Conservation (phyloP, 1,140 invertebrate species). For the Gryllus bimaculatus region DNA sequence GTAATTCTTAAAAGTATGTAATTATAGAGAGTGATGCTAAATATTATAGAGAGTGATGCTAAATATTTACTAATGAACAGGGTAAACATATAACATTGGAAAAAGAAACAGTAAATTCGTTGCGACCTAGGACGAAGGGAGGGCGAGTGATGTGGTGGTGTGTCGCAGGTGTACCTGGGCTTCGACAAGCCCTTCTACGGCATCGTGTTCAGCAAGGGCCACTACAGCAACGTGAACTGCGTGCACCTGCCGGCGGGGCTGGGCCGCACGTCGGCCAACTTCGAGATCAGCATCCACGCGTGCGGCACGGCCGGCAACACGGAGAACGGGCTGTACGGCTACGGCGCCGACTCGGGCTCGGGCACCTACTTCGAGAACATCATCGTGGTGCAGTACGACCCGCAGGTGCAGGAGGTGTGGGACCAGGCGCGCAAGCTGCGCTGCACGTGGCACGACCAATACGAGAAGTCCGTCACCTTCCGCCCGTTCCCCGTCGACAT, state of each 20-base stretch:
- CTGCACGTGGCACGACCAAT: conserved; percentile 93
- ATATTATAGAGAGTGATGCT: no score
- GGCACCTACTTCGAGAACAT: conserved; percentile 93
- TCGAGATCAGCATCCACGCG: conserved; percentile 81
- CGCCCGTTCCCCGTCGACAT: conserved; percentile 91
- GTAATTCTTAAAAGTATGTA: no score
- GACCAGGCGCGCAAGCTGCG: conserved; percentile 85
- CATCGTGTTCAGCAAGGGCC: conserved; percentile 86
- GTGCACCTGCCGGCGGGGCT: conserved; percentile 81
- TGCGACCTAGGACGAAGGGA: no score
- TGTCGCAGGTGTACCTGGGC: conserved; percentile 69
- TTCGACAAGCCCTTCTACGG: conserved; percentile 93
- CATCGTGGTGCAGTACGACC: conserved; percentile 88
- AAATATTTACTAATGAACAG: no score
- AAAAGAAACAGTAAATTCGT: no score
- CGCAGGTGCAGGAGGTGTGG: conserved; percentile 93
- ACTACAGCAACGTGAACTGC: conserved; percentile 85
- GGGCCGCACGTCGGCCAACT: conserved; percentile 74
- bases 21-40: no score
- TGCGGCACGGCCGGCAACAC: conserved; percentile 87
- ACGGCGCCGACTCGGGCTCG: conserved; percentile 72
- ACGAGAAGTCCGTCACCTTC: conserved; percentile 92
- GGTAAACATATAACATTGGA: no score
- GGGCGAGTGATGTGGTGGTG: not conserved
- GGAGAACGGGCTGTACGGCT: conserved; percentile 74